Evolutionary conservation across 2,113 vertebrate genomes (phyloP).

Genomic region (Hemichromis elongatus): DNA sequence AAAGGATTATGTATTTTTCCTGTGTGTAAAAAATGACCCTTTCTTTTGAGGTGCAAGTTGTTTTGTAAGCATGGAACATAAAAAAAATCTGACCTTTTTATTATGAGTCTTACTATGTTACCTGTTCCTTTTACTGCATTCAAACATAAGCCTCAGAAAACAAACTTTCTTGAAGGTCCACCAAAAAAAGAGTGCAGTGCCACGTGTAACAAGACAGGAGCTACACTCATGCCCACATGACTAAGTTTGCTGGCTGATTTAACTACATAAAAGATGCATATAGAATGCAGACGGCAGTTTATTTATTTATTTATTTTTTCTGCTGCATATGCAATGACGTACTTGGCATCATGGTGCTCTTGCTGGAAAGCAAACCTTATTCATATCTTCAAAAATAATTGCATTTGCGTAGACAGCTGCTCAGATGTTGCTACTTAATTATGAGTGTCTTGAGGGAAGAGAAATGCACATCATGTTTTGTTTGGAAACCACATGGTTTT

Average conservation of each 20-base stretch:
- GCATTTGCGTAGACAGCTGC: conserved; percentile 21
- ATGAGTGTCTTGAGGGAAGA: conserved; percentile 21
- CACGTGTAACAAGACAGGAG: not conserved
- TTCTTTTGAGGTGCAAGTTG: not conserved
- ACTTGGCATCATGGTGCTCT: not conserved
- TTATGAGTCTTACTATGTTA: not conserved
- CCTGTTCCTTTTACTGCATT: not conserved
- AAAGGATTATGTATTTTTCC: accelerated
- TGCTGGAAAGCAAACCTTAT: not conserved
- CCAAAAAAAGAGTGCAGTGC: not conserved
- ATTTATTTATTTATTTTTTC: not conserved
- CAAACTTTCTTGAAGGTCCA: not conserved
- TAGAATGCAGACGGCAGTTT: not conserved
- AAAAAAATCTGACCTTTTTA: not conserved
- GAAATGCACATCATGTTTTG: conserved; percentile 6
- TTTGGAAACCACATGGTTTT: conserved; percentile 35
- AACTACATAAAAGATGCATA: not conserved
- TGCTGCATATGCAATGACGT: not conserved
- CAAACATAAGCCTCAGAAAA: not conserved
- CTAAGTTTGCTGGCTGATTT: not conserved
- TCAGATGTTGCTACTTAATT: conserved; percentile 24
- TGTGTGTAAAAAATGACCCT: not conserved
- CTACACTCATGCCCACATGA: not conserved
- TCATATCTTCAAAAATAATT: not conserved
- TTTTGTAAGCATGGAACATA: not conserved